phyloP scores from a whole-genome alignment of 2,113 vertebrate species.

The Corythornis cristatus region DNA sequence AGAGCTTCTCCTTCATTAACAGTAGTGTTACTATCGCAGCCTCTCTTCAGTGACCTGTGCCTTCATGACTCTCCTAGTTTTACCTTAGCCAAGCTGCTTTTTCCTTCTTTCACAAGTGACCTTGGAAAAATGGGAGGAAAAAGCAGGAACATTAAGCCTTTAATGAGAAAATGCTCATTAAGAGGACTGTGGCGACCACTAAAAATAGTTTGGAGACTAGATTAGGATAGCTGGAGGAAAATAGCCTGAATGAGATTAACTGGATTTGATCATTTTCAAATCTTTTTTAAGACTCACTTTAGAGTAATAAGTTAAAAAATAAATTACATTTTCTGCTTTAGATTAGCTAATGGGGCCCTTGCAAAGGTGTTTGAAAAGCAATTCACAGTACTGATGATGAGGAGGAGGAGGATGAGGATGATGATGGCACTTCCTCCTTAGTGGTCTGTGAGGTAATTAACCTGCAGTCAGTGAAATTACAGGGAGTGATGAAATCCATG shows the following conservation, averaged over 20 bases:
- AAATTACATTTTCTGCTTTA: not conserved
- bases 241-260: not conserved
- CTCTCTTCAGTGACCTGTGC: accelerated
- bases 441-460: not conserved
- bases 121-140: not conserved
- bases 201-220: not conserved
- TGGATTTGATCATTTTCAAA: not conserved
- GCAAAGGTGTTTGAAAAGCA: not conserved
- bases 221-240: not conserved
- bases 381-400: not conserved
- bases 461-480: not conserved
- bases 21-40: not conserved
- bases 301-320: not conserved
- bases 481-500: not conserved
- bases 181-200: not conserved
- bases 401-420: not conserved
- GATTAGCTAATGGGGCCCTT: not conserved
- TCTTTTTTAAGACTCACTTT: not conserved
- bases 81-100: not conserved
- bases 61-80: accelerated
- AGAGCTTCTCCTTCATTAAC: not conserved
- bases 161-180: not conserved
- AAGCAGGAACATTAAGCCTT: not conserved
- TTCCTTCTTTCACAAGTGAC: not conserved
- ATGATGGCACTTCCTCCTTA: not conserved